A percentile compares a stretch with the other conserved stretches of the same genome.
phyloP scores from a whole-genome alignment of 2,113 vertebrate species.

The Leptobrachium leishanense region DNA sequence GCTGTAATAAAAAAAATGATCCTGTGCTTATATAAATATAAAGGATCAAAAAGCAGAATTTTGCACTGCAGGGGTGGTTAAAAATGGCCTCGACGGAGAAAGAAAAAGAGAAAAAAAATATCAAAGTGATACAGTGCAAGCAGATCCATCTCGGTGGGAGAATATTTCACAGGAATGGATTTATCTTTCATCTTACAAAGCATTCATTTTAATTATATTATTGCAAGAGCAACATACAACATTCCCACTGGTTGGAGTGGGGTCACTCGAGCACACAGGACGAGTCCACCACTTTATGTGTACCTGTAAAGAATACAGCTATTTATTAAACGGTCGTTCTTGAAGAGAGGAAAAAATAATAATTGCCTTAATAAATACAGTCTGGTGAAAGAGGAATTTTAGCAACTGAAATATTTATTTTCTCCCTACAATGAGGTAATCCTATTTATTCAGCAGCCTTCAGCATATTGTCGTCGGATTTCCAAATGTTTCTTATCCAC shows the following conservation, averaged over 20 bases:
- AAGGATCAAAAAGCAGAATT: constrained; percentile 25
- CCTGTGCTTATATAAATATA: constrained; percentile 20
- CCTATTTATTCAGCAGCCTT: too few species aligned
- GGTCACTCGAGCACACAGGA: too few species aligned
- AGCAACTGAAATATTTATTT: too few species aligned
- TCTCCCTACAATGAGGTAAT: too few species aligned
- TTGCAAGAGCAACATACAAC: constrained; percentile 1
- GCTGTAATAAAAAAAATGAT: neutral
- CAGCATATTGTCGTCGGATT: too few species aligned
- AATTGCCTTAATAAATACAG: too few species aligned
- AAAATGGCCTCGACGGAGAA: neutral
- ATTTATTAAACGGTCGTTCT: too few species aligned
- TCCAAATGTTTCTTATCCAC: too few species aligned
- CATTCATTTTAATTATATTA: constrained; percentile 9
- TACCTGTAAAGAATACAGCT: too few species aligned
- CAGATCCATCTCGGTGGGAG: neutral
- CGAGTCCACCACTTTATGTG: too few species aligned
- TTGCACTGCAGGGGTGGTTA: neutral
- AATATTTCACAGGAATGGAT: neutral
- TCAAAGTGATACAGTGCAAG: neutral
- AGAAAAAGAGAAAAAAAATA: neutral
- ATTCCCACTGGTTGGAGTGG: neutral
- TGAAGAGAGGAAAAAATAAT: too few species aligned
- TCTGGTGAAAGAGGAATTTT: too few species aligned
- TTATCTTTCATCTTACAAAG: constrained; percentile 8